Base-by-base conservation (phyloP, 1,140 invertebrate species). In the Ceratina australensis region DNA sequence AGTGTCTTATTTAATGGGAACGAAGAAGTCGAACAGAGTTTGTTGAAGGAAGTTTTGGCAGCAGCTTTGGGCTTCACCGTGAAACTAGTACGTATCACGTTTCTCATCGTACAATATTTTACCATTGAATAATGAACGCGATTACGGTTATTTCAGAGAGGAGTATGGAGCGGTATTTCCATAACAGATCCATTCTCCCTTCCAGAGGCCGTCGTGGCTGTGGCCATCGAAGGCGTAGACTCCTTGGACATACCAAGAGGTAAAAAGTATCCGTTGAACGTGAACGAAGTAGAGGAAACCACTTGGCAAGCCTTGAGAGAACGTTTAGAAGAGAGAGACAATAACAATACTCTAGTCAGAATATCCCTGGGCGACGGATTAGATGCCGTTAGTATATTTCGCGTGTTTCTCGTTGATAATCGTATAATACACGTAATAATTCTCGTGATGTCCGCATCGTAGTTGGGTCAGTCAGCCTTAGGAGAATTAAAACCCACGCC, bases 181-280 rank as follows among this genome's bases (percentile, higher is more conserved):
- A 93, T 97, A 60, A 93, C 91, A 3, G 94, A 96, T 92, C 95
- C 96, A 12, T 97, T 98, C 82, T 93, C 94, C 78, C 93, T 95
- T 73, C 95, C 97, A 33, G 95, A 96, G 91, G 96, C 95, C 50
- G 93, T 96, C 63, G 95, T 97, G 28, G 94, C 94, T 49, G 92
- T 97, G 49, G 94, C 94, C 52, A 93, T 97, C 56, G 95, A 96
- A 90, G 96, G 96, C 73, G 91, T 96, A 10, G 91, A 92, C n/a
- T 87, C 88, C 28, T 72, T 93, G n/a, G 83, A 89, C 56, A 83
- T 85, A 10, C 68, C 87, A 28, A 93, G 93, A 73, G 93, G 93
- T 3, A 93, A 94, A 86, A 49, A 47, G 2, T 96, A 91, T 84
- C 93, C 94, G 18, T 84, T 96, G 63, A 91, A 92, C 73, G 94